Percentiles rank a stretch among this genome's conserved stretches.
These are phyloP conservation scores for Tapirus terrestris DNA, from an alignment of 2,113 vertebrate genomes.

Conservation along the genomic window DNA sequence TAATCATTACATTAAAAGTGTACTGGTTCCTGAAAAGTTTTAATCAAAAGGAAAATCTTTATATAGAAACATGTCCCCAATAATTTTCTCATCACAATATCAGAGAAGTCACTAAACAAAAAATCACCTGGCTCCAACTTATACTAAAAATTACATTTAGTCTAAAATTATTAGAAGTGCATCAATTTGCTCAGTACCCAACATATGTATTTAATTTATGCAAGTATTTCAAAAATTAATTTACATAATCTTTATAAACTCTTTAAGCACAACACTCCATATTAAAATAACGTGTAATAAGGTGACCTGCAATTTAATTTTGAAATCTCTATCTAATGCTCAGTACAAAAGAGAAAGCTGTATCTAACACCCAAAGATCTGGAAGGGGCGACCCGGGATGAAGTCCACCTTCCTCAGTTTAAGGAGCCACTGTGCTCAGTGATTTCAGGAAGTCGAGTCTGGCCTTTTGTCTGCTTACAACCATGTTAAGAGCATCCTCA, in stretches of 20 bases:
- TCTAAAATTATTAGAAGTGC: neutral
- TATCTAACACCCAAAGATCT: no score
- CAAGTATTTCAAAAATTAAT: neutral
- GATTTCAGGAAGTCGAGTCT: neutral
- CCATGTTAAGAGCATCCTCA: rapidly evolving
- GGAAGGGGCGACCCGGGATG: no score
- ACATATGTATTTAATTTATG: no score
- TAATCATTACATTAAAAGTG: neutral
- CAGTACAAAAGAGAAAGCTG: neutral
- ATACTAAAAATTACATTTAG: neutral
- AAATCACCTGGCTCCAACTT: neutral
- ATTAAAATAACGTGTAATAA: neutral
- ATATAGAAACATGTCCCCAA: neutral
- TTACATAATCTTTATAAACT: no score
- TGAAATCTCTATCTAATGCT: neutral
- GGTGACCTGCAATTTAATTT: neutral
- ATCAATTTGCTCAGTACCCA: neutral
- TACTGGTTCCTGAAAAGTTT: neutral
- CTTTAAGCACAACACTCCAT: neutral
- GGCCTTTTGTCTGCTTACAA: no score
- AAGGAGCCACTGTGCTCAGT: neutral
- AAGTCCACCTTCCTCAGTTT: neutral
- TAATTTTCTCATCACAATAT: neutral
- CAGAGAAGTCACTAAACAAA: neutral
- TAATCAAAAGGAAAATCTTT: neutral